Evolutionary conservation across 2,113 vertebrate species (phyloP).

Genomic region (Tamias sibiricus): DNA sequence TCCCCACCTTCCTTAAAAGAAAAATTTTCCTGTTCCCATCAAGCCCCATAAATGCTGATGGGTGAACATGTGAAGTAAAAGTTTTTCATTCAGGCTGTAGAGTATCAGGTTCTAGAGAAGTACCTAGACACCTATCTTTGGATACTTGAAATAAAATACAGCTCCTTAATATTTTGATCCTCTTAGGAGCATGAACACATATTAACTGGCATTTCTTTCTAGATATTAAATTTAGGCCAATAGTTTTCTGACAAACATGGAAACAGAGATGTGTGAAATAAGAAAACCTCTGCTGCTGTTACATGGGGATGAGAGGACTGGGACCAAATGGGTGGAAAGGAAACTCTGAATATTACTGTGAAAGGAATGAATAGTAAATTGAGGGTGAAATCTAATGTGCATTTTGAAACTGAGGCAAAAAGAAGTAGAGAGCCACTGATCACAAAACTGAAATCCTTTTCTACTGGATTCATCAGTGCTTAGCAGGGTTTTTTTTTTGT

Average conservation of each 20-base stretch:
- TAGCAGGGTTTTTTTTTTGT: background rate
- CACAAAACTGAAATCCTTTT: background rate
- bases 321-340: background rate
- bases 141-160: background rate
- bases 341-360: background rate
- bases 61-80: background rate
- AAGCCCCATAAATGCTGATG: background rate
- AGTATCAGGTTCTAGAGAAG: background rate
- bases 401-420: background rate
- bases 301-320: background rate
- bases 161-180: background rate
- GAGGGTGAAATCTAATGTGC: background rate
- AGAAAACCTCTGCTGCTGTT: background rate
- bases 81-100: background rate
- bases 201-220: background rate
- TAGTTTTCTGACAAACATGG: conserved; percentile 14
- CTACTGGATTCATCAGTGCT: too few species aligned
- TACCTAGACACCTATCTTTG: background rate
- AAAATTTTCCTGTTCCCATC: background rate
- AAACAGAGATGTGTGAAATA: background rate
- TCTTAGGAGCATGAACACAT: background rate
- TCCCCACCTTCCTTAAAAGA: background rate
- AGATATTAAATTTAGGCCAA: background rate
- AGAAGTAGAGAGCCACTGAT: background rate
- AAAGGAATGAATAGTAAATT: background rate